Base-by-base conservation (phyloP, 2,113 vertebrate genomes). In the Porphyrio hochstetteri region DNA sequence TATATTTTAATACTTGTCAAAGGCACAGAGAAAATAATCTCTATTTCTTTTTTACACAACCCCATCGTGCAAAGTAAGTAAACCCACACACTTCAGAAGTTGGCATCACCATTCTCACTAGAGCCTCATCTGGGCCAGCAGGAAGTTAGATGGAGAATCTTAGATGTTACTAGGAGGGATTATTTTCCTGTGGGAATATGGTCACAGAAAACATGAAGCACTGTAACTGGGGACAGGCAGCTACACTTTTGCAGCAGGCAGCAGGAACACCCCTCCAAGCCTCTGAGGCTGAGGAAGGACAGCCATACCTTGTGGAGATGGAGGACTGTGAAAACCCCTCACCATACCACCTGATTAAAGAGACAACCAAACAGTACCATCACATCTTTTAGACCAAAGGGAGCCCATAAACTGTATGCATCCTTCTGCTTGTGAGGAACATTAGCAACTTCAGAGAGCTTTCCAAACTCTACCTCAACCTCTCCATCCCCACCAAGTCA, bases 11-110 rank as follows among this genome's bases (percentile, higher is more conserved):
- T 76, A 71, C 33, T 91, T 71, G 33, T 59, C 53, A 89, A 92
- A 89, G 53, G 36, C 59, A 89, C 23, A 18, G n/a, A 77, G 40
- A 94, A 89, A 92, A 91, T 27, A 33, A 65, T 33, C 82, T 69
- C 29, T 55, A 11, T 57, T 59, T 87, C 42, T 68, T 70, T 75
- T 65, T 81, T 76, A 48, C 18, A 23, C 11, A 94, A 82, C 55
- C 29, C 59, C 59, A n/a, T 46, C 55, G 36, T 4, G 46, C 50
- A 38, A 82, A 92, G 16, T 17, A 24, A 68, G 79, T 42, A 76
- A 82, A 69, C 67, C 56, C 52, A 55, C 27, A 33, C 19, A 75
- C n/a, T 84, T 92, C 56, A 88, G 28, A 78, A 86, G 60, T n/a
- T 77, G 88, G 61, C 35, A 60, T n/a, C 11, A 1, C 35, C 33